Evolutionary conservation across 2,113 vertebrate genomes (phyloP), one percentile per base, ranked within the genome.

Genomic region (Oophaga pumilio): DNA sequence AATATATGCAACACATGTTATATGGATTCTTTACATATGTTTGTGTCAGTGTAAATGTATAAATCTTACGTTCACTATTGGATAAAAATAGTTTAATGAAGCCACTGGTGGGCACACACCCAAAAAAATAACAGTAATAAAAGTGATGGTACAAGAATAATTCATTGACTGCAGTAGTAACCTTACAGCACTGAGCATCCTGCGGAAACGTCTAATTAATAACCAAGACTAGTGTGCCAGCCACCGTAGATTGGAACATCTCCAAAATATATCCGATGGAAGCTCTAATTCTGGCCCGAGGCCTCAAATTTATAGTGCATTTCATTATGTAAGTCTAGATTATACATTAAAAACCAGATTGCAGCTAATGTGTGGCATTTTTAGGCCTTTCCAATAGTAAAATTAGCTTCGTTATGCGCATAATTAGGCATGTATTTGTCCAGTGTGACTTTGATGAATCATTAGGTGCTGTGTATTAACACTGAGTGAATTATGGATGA

Each of bases 371-470:
- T 82, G 60, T 80, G 77, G 56, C 77, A 60, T 59, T 49, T 62
- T 62, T n/a, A 57, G 52, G 76, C 24, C 24, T 57, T 79, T 59
- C 6, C 53, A 17, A 79, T 79, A 57, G 59, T 33, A 64, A 64
- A 43, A 64, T 82, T n/a, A 49, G 60, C 57, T 76, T 79, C 15
- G 13, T 28, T 64, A 82, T 64, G 28, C 26, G 59, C 26, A 81
- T 81, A 81, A 81, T 81, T 79, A 79, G 76, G n/a, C 76, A 79
- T 26, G 52, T 57, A 56, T 57, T 11, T 20, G 57, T 81, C 26
- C 78, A 81, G 26, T 20, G 20, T 26, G 57, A 82, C 57, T 62
- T 62, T 62, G 18, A 82, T 82, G 60, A 50, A 49, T 64, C 79
- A 82, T 82, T 82, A 62, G 26, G 33, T 22, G 33, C 33, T 18